phyloP scores from a whole-genome alignment of 1,140 invertebrate genomes.

The Hylaeus volcanicus region DNA sequence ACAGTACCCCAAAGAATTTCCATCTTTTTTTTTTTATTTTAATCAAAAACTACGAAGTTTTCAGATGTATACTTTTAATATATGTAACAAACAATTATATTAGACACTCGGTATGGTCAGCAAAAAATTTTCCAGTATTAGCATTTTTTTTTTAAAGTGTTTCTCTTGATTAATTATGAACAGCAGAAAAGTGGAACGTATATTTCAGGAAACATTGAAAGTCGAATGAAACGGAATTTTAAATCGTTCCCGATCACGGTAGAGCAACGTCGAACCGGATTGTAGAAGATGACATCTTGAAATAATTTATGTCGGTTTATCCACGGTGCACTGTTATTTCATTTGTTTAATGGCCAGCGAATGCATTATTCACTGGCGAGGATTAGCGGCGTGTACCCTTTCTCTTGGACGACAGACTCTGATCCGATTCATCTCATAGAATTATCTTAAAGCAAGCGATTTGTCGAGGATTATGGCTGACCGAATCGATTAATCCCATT shows the following conservation, averaged over 20 bases:
- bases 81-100: too few species aligned
- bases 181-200: not conserved
- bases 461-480: slow-evolving; percentile 29
- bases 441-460: slow-evolving; percentile 27
- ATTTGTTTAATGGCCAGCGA: slow-evolving; percentile 29
- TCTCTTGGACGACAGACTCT: not conserved
- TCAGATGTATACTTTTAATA: too few species aligned
- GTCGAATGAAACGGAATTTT: slow-evolving; percentile 17
- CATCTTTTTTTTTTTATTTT: too few species aligned
- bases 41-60: too few species aligned
- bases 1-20: too few species aligned
- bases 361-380: slow-evolving; percentile 16
- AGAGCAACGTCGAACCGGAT: not conserved
- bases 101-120: too few species aligned
- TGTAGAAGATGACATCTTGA: slow-evolving; percentile 18
- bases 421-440: slow-evolving; percentile 29
- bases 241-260: not conserved
- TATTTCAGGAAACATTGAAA: slow-evolving; percentile 24
- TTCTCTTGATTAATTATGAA: too few species aligned
- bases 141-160: too few species aligned
- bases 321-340: slow-evolving; percentile 15
- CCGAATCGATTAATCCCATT: slow-evolving; percentile 1
- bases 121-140: too few species aligned
- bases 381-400: slow-evolving; percentile 5
- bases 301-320: slow-evolving; percentile 39